Base-by-base conservation (phyloP, 2,113 vertebrate species). In the Megalops atlanticus region DNA sequence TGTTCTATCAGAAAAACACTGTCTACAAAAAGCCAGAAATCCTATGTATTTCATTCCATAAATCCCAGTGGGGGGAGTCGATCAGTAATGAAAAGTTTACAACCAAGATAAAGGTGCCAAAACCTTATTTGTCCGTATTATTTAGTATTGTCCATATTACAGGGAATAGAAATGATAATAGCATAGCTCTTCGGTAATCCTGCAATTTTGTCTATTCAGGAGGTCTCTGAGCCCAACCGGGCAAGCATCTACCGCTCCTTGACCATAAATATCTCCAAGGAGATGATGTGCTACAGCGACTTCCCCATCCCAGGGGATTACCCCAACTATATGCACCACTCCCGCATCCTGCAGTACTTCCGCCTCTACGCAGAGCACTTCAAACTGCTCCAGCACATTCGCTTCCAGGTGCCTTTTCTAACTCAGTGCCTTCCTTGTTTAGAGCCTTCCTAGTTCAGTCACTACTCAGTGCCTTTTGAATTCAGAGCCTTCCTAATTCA, bases 201-300 rank as follows among this genome's bases (percentile, higher is more conserved):
- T 64, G 58, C 31, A 27, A 27, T 27, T 64, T 64, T 31, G n/a
- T 64, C 58, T 64, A 3, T 74, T 39, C 89, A 98, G 97, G 95
- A 97, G 83, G 91, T 88, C 40, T 91, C 93, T 0, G 95, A 97
- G 80, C 77, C 95, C 1, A 95, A 93, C 79, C 85, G 93, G 0
- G 95, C 96, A 88, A 98, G 96, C 82, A 98, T 99, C 89, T 99
- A 98, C 75, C 88, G 90, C 52, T 97, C 97, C 0, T 90, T 98
- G 84, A 93, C 96, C 86, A 97, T 96, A 93, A 99, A 98, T 87
- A 96, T 96, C 35, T 98, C 96, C 87, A 98, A 98, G 86, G 97
- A 98, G 89, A 96, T 98, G 95, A 97, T 98, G 97, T 96, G 94
- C 87, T 98, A 89, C 94, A 98, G 97, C 0, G 96, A 99, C 86